Base-by-base conservation (phyloP, 2,113 vertebrate species). In the Anguilla japonica region DNA sequence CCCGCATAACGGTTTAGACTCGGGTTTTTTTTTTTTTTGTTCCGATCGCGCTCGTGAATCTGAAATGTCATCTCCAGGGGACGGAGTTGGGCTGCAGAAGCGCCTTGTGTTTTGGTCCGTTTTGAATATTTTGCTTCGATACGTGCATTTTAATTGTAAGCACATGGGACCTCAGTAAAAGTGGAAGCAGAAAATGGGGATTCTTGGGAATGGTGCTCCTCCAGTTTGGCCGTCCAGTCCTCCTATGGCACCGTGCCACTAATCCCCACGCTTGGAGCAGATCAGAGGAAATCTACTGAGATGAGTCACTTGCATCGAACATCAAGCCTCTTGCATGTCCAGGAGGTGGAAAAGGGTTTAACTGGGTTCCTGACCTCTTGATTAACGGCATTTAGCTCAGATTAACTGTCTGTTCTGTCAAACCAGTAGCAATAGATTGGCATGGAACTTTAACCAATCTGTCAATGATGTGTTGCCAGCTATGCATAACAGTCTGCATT, bases 11-110 rank as follows among this genome's bases (percentile, higher is more conserved):
- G 8, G 71, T 79, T 79, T 34, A 5, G 60, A 11, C 4, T 67
- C 26, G 0, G 0, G 0, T 26, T 67, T 67, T 67, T 5, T 26
- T 3, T 67, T 67, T 26, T 53, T 85, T 67, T 34, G 7, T n/a
- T 56, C 20, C 41, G 41, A 86, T 82, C 43, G 22, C 85, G 14
- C 22, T 83, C 22, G 7, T 29, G 83, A 46, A 46, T 57, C 83
- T 60, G 22, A 83, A 87, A 87, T 83, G 82, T 87, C 86, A 87
- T 56, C 82, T 79, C 46, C 67, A 56, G 81, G 75, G 63, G 29
- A 87, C 79, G 0, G 18, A 26, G 43, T 41, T 79, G 57, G n/a
- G 71, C 20, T 5, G 60, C 60, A 63, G 5, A 67, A 67, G 60
- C 3, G 18, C 20, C 26, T 67, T 67, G 20, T 20, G 11, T 53